Conservation (phyloP, 2,888 invertebrate species). For the Drosophila paracracens region DNA sequence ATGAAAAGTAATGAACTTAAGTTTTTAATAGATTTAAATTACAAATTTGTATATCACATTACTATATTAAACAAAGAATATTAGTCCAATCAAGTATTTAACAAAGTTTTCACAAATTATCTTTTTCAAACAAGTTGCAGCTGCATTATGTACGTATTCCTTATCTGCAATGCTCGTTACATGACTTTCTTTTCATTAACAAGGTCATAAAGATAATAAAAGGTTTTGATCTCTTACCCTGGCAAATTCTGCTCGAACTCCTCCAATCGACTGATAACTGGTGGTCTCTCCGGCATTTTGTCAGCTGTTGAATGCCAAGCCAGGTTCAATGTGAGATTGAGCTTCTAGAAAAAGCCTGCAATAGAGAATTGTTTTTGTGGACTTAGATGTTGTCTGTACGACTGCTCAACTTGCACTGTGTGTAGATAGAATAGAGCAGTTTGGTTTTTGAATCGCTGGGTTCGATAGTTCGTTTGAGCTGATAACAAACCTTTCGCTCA, state of each 20-base stretch:
- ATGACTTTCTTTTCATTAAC: conserved; percentile 72
- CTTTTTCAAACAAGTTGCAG: not conserved
- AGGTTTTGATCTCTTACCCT: conserved; percentile 72
- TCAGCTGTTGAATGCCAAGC: conserved; percentile 18
- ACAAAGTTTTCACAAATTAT: not conserved
- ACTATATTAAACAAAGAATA: not conserved
- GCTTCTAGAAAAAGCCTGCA: conserved; percentile 7
- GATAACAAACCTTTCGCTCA: conserved; percentile 41
- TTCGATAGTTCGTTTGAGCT: conserved; percentile 38
- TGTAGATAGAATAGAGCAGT: conserved; percentile 7
- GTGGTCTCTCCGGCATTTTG: conserved; percentile 79
- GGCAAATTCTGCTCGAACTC: conserved; percentile 81
- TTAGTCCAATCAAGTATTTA: not conserved
- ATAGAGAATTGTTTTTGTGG: not conserved
- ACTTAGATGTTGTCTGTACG: conserved; percentile 13
- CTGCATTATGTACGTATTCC: not conserved
- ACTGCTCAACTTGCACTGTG: conserved; percentile 39
- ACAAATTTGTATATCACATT: not conserved
- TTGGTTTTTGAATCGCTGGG: conserved; percentile 39
- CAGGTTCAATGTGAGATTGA: conserved; percentile 17
- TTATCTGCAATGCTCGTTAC: conserved; percentile 55
- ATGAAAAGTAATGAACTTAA: not conserved
- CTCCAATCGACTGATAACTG: conserved; percentile 75
- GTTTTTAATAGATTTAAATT: not conserved
- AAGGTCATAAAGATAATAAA: conserved; percentile 58